Conservation (phyloP, 2,113 vertebrate genomes). For the Podarcis raffonei region DNA sequence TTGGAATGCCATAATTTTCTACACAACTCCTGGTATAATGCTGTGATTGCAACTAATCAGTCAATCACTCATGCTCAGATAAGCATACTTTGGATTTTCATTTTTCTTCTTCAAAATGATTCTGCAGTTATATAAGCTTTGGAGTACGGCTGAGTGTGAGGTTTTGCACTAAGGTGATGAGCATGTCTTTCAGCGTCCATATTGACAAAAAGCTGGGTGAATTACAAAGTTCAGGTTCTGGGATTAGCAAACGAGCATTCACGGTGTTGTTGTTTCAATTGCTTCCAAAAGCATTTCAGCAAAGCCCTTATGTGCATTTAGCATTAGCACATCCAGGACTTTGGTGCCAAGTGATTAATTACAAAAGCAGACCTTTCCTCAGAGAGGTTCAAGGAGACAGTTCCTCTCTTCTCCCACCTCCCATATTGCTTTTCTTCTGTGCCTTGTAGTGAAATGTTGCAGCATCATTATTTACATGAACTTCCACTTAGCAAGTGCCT, state of each 20-base stretch:
- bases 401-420: neutral
- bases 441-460: neutral
- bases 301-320: neutral
- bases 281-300: neutral
- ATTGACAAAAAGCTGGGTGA: neutral
- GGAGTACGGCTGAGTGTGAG: neutral
- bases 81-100: neutral
- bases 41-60: neutral
- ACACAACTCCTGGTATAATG: neutral
- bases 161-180: neutral
- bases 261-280: neutral
- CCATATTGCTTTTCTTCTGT: neutral
- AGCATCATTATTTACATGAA: neutral
- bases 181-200: neutral
- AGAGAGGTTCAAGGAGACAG: neutral
- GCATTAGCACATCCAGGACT: neutral
- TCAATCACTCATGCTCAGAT: constrained; percentile 3
- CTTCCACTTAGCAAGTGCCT: neutral
- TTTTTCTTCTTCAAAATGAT: fast-evolving
- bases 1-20: constrained; percentile 15
- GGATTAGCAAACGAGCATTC: neutral
- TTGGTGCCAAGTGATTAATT: neutral
- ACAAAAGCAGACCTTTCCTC: neutral
- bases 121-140: neutral
- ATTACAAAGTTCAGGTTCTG: neutral